Percentiles rank a stretch among this genome's conserved stretches.
Conservation (phyloP, 92 coral and sea anemone species). For the Palythoa grandis region DNA sequence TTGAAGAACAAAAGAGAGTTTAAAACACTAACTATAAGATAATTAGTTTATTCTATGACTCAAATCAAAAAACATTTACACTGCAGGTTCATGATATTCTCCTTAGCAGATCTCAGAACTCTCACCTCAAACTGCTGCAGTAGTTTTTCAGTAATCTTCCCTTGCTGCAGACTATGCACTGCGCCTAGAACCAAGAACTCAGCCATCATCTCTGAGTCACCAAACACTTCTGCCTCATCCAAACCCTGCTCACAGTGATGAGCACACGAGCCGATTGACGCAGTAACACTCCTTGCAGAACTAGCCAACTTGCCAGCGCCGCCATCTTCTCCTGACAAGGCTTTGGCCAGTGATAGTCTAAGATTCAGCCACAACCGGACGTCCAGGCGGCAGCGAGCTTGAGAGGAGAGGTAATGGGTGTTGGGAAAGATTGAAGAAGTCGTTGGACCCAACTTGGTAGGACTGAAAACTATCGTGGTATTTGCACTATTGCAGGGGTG, state of each 20-base stretch:
- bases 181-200: slow-evolving; percentile 72
- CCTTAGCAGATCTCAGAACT: background rate
- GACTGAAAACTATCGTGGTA: slow-evolving; percentile 63
- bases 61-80: background rate
- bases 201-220: slow-evolving; percentile 84
- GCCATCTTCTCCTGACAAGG: slow-evolving; percentile 86
- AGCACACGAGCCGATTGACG: slow-evolving; percentile 81
- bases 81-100: background rate
- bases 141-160: slow-evolving; percentile 68
- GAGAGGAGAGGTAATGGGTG: slow-evolving; percentile 69
- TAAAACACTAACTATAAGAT: background rate
- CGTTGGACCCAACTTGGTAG: slow-evolving; percentile 56
- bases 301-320: slow-evolving; percentile 96
- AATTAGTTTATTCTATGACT: too few species aligned
- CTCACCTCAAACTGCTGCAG: slow-evolving; percentile 78
- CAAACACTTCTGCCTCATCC: slow-evolving; percentile 97
- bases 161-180: slow-evolving; percentile 77
- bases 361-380: slow-evolving; percentile 94
- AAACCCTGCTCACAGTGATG: slow-evolving; percentile 97
- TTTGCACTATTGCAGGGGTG: slow-evolving; percentile 43
- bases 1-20: background rate
- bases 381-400: slow-evolving; percentile 84
- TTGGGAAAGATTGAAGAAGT: slow-evolving; percentile 36
- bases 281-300: slow-evolving; percentile 82
- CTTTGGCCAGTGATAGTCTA: slow-evolving; percentile 82